Percentiles rank a stretch among this genome's conserved stretches.
Evolutionary conservation across 2,888 invertebrate species (phyloP).

Genomic region (Pantelozetes paolii): DNA sequence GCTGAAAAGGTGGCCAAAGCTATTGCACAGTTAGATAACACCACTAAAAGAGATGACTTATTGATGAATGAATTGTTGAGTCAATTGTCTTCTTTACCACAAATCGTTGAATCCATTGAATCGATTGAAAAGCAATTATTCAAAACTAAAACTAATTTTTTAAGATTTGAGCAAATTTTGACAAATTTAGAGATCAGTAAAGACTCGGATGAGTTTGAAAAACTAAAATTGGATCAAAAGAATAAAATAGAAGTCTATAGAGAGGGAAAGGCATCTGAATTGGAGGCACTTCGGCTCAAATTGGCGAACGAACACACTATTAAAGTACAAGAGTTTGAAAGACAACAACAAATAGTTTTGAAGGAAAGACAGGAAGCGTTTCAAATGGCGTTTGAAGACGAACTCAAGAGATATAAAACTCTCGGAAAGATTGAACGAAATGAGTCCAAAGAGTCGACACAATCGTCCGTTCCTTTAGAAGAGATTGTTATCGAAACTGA

Average conservation of each 20-base stretch:
- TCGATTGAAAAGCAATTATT: slow-evolving; percentile 20
- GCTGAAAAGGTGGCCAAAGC: slow-evolving; percentile 55
- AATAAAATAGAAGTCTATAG: slow-evolving; percentile 67
- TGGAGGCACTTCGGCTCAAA: slow-evolving; percentile 57
- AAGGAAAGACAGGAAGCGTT: slow-evolving; percentile 66
- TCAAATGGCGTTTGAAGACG: slow-evolving; percentile 65
- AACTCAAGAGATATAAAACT: slow-evolving; percentile 54
- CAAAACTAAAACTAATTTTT: neutral
- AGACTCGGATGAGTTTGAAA: slow-evolving; percentile 66
- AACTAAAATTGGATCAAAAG: slow-evolving; percentile 66
- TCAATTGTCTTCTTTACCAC: slow-evolving; percentile 10
- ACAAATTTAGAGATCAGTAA: slow-evolving; percentile 65
- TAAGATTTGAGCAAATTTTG: slow-evolving; percentile 62
- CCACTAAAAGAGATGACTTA: neutral
- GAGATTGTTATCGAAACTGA: slow-evolving; percentile 37
- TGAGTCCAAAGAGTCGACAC: too few relatives aligned
- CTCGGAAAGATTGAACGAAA: slow-evolving; percentile 46
- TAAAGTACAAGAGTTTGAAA: slow-evolving; percentile 60
- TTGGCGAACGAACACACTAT: slow-evolving; percentile 60
- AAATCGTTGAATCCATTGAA: slow-evolving; percentile 25
- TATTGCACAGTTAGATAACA: neutral
- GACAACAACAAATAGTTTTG: slow-evolving; percentile 58
- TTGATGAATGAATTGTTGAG: slow-evolving; percentile 16
- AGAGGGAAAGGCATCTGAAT: slow-evolving; percentile 63
- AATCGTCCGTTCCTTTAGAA: slow-evolving; percentile 4